Conservation (phyloP, 2,888 invertebrate genomes). For the Pristionchus japonicus region DNA sequence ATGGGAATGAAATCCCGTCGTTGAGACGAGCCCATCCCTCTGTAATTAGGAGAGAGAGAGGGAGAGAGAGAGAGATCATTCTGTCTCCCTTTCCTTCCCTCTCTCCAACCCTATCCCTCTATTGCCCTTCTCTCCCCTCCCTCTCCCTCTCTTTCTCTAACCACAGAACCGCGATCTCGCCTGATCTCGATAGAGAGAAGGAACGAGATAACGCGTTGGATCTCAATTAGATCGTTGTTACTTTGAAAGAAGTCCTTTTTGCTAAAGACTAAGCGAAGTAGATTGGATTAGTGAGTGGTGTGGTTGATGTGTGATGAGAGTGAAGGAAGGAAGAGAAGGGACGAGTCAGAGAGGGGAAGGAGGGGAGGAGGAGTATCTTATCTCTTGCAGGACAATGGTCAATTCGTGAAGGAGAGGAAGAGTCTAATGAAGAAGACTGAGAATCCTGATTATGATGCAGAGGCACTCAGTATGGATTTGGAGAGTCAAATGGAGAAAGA, state of each 20-base stretch:
- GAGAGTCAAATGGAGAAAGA: conserved; percentile 44
- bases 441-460: conserved; percentile 46
- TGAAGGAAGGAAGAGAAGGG: background rate
- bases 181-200: background rate
- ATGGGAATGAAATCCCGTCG: background rate
- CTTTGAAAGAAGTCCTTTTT: background rate
- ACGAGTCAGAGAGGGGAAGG: background rate
- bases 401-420: conserved; percentile 30
- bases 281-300: background rate
- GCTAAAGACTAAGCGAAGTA: background rate
- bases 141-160: background rate
- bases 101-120: background rate
- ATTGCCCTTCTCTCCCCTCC: too few relatives aligned
- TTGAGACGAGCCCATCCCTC: background rate
- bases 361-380: background rate
- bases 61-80: background rate
- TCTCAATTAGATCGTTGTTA: background rate
- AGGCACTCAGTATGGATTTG: conserved; percentile 37
- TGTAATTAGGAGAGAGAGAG: background rate
- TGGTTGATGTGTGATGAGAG: background rate
- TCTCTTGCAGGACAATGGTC: conserved; percentile 35
- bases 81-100: background rate
- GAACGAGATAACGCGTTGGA: background rate
- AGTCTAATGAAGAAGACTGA: conserved; percentile 36
- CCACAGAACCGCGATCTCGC: background rate